These are phyloP conservation scores for Mechanitis mazaeus DNA, from an alignment of 2,888 invertebrate genomes.

Conservation along the genomic window DNA sequence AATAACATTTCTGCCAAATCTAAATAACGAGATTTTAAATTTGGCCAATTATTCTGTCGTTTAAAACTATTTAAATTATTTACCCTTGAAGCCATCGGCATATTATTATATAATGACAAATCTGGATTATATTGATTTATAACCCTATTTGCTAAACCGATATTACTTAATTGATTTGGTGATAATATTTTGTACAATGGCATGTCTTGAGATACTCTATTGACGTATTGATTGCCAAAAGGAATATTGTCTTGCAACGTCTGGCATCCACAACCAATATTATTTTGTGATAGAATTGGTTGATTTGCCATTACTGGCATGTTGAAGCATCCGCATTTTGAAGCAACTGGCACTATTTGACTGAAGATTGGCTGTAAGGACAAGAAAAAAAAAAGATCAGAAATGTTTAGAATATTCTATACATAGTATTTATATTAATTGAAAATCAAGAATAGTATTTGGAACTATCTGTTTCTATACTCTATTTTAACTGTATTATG, in stretches of 20 bases:
- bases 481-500: background rate
- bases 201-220: slow-evolving; percentile 1
- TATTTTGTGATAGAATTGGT: slow-evolving; percentile 13
- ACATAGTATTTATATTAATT: background rate
- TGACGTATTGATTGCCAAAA: slow-evolving; percentile 6
- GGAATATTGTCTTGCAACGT: slow-evolving; percentile 7
- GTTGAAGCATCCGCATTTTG: slow-evolving; percentile 27
- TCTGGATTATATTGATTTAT: too few relatives aligned
- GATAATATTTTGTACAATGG: background rate
- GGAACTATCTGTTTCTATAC: slow-evolving; percentile 1
- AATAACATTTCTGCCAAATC: slow-evolving; percentile 17
- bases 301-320: slow-evolving; percentile 28
- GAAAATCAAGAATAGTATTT: too few relatives aligned
- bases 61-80: background rate
- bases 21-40: slow-evolving; percentile 16
- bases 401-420: slow-evolving; percentile 1
- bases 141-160: too few relatives aligned
- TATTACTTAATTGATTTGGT: background rate
- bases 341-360: slow-evolving; percentile 30
- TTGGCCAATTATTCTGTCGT: background rate
- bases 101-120: too few relatives aligned
- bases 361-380: slow-evolving; percentile 35
- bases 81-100: background rate
- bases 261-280: slow-evolving; percentile 8
- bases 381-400: background rate